Evolutionary conservation across 1,140 invertebrate genomes (phyloP), one percentile per base, ranked within the genome.

Genomic region (Oreohelix idahoensis): DNA sequence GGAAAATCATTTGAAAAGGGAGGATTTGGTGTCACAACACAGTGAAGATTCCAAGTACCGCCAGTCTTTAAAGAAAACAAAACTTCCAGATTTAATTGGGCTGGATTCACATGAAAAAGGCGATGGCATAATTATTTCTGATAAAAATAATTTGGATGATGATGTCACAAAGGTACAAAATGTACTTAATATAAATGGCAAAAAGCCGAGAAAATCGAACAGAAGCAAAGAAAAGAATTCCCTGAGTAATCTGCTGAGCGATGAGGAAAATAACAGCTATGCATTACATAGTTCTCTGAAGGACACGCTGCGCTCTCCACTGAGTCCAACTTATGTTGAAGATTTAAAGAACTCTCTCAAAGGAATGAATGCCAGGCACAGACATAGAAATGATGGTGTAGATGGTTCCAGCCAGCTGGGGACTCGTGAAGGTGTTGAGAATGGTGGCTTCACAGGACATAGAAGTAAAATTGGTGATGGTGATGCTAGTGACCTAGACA

Each of bases 201-300:
- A 20, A 20, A 38, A 2, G 38, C 11, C n/a, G 20, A 49, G 8
- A 53, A 51, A 36, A 13, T 49, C 49, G 20, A 1, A 36, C 20
- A 77, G 23, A 53, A n/a, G 2, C 8, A 58, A 29, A 17, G 17
- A 66, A n/a, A 66, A 66, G n/a, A 66, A 23, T 58, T 58, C 51
- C 20, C 15, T 8, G n/a, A 32, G 2, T 8, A 66, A 66, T 32
- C 5, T 32, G n/a, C 20, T 49, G 1, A 51, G 45, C 53, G 74
- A 76, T 39, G 77, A 79, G 45, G 77, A 58, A 35, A 45, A 79
- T 29, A 39, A 39, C 51, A 66, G 63, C 32, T 82, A 82, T 45
- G n/a, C 36, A 39, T 17, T 35, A 32, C 26, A 58, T 23, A 82
- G 29, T n/a, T 10, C 26, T 36, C 71, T 75, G 15, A 58, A 75